These are phyloP conservation scores for Arothron firmamentum DNA, from an alignment of 2,113 vertebrate species.

Conservation along the genomic window DNA sequence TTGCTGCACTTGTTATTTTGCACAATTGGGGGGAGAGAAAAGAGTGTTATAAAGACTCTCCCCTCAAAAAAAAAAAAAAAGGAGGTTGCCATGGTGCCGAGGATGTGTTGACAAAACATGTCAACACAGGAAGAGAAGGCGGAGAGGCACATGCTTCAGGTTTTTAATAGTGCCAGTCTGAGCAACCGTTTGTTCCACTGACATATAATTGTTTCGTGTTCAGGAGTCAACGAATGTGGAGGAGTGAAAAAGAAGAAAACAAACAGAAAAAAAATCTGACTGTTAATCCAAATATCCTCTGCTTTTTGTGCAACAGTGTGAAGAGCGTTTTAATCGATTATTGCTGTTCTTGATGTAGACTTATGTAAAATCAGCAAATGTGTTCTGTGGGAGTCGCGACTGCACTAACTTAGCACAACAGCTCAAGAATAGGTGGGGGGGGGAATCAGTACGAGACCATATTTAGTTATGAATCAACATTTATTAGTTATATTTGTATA, in stretches of 20 bases:
- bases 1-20: conserved; percentile 29
- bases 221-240: not conserved
- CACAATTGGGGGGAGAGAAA: conserved; percentile 8
- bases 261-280: not conserved
- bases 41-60: not conserved
- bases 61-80: conserved; percentile 34
- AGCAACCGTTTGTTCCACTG: not conserved
- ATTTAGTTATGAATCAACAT: conserved; percentile 90
- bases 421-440: not conserved
- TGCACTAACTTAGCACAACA: not conserved
- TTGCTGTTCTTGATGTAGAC: not conserved
- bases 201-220: not conserved
- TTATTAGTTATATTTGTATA: conserved; percentile 95
- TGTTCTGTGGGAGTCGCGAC: not conserved
- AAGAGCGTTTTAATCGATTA: no score
- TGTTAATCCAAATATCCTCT: no score
- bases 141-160: conserved; percentile 31
- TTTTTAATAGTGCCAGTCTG: conserved; percentile 23
- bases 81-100: conserved; percentile 64
- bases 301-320: no score
- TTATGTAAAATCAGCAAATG: not conserved
- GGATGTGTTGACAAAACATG: conserved; percentile 35
- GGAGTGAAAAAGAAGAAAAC: not conserved
- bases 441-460: conserved; percentile 15
- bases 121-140: conserved; percentile 32